phyloP scores from a whole-genome alignment of 2,797 vertebrate species.

The Poeciliopsis turneri region DNA sequence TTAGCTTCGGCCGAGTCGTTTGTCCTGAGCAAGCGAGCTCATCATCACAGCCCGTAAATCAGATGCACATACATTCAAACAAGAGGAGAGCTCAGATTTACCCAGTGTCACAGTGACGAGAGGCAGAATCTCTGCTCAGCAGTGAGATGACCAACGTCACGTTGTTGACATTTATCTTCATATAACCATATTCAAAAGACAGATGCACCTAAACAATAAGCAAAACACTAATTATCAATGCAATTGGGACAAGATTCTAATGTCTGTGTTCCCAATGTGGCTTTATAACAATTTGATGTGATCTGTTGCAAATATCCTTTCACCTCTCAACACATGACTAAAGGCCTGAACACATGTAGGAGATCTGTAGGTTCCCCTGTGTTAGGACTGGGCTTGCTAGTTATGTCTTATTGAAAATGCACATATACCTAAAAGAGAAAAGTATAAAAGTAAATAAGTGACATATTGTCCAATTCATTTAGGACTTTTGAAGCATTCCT shows the following conservation, averaged over 20 bases:
- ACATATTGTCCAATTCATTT: not conserved
- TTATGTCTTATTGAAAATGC: not conserved
- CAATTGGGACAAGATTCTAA: not conserved
- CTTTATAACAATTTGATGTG: not conserved
- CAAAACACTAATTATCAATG: not conserved
- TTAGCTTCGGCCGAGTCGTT: slow-evolving; percentile 27
- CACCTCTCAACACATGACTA: not conserved
- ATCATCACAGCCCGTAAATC: slow-evolving; percentile 39
- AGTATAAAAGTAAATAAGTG: not conserved
- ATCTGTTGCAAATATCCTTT: not conserved
- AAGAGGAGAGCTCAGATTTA: slow-evolving; percentile 11
- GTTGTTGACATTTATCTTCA: not conserved
- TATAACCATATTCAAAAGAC: not conserved
- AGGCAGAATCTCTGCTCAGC: slow-evolving; percentile 14
- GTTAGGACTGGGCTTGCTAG: not conserved
- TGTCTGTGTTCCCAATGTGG: not conserved
- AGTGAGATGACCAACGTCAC: not conserved
- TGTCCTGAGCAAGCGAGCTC: slow-evolving; percentile 25
- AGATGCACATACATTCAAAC: slow-evolving; percentile 35
- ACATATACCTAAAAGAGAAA: not conserved
- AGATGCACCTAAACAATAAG: not conserved
- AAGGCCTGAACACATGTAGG: not conserved
- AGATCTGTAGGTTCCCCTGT: not conserved
- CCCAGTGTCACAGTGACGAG: slow-evolving; percentile 3
- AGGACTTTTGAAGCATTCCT: not conserved